Evolutionary conservation across 2,113 vertebrate species (phyloP), one percentile per base, ranked within the genome.

Genomic region (Oenanthe melanoleuca): DNA sequence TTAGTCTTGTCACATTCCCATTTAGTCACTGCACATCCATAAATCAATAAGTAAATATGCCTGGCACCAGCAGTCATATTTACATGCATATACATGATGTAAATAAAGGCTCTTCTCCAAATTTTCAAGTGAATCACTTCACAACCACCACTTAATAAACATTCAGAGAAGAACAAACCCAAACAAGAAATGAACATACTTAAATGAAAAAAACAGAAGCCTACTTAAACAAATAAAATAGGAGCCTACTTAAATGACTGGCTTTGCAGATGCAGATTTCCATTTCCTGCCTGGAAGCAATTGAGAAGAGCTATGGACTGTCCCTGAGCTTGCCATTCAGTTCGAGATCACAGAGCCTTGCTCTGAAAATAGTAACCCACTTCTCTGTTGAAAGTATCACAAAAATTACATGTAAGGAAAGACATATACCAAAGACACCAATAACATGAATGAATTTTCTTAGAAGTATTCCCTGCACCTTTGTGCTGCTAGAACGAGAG

Each of bases 91-190:
- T 28, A 77, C 34, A 56, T 9, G 38, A 66, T 23, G 25, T 92
- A 96, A 88, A 78, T 45, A 80, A 45, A 70, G 71, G 74, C 74
- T 86, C 79, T 89, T 94, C 79, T 92, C 44, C 81, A 89, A 55
- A 77, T 59, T 90, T 90, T 17, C 17, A 45, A 66, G 56, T 56
- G 70, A 86, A 59, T 89, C 55, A 59, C 22, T 82, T 55, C 53
- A 63, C 64, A 88, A 60, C 40, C 84, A 85, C 31, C 42, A 78
- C 52, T 82, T 80, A 91, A 73, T 90, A 92, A 89, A 91, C 88
- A 82, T 70, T 82, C 89, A 66, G 72, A 80, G 55, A 73, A 49
- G 57, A 93, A 80, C 20, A 86, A 91, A 89, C 33, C 20, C 22
- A 89, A 93, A 37, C 31, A 84, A 94, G 81, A 53, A 29, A 73